Evolutionary conservation across 2,888 invertebrate genomes (phyloP).

Genomic region (Watsonalla cultraria): DNA sequence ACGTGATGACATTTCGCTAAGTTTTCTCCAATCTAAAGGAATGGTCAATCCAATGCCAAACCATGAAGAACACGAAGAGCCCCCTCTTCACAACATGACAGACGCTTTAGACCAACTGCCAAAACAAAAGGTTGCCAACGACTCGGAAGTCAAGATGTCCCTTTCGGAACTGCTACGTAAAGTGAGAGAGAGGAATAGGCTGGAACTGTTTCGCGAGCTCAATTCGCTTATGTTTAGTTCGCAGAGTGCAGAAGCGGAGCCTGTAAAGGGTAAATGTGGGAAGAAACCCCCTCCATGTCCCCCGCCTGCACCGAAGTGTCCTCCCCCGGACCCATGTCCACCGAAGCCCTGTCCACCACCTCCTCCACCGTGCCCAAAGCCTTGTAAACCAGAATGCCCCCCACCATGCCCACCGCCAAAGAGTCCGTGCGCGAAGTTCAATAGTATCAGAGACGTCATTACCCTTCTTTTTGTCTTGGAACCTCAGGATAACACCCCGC

Average conservation of each 20-base stretch:
- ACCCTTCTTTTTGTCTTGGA: conserved; percentile 8
- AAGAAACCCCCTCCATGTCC: conserved; percentile 21
- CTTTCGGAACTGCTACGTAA: conserved; percentile 43
- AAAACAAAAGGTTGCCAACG: conserved; percentile 4
- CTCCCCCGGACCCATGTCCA: conserved; percentile 9
- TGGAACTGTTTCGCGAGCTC: conserved; percentile 20
- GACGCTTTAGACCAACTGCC: conserved; percentile 12
- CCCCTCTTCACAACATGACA: not conserved
- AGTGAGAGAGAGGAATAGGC: conserved; percentile 36
- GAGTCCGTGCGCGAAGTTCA: conserved; percentile 23
- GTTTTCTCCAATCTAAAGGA: conserved; percentile 8
- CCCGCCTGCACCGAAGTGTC: conserved; percentile 23
- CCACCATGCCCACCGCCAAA: conserved; percentile 15
- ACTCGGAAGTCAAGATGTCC: conserved; percentile 14
- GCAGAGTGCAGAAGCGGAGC: conserved; percentile 14
- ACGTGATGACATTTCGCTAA: not conserved
- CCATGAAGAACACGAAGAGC: not conserved
- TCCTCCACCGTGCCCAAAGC: conserved; percentile 17
- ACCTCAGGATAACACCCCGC: not conserved
- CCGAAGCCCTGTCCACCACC: conserved; percentile 10
- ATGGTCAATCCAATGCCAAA: conserved; percentile 9
- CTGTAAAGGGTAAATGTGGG: conserved; percentile 22
- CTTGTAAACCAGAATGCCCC: conserved; percentile 20
- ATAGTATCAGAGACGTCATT: conserved; percentile 8
- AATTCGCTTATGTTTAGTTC: conserved; percentile 7